A percentile compares a stretch with the other conserved stretches of the same genome.
Evolutionary conservation across 2,797 vertebrate species (phyloP).

Genomic region (Esox lucius): DNA sequence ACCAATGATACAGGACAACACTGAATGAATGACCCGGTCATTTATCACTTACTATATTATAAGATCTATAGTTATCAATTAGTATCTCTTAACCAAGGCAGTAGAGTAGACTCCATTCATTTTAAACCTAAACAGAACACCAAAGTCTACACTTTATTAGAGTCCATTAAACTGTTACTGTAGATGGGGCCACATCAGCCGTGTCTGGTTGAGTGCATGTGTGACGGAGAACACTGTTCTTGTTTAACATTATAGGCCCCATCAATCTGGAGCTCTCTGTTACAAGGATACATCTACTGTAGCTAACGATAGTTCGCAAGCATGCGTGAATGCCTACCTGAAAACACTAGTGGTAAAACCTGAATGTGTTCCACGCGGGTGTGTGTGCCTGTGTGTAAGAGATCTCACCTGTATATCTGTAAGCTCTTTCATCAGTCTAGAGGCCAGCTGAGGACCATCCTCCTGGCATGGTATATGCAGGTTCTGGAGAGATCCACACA

Average conservation of each 20-base stretch:
- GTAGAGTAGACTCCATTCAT: not conserved
- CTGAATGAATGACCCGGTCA: not conserved
- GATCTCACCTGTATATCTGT: constrained; percentile 82
- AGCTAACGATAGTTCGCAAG: not conserved
- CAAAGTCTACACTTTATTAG: constrained; percentile 8
- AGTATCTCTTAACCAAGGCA: not conserved
- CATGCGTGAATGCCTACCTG: not conserved
- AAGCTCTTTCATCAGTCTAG: constrained; percentile 77
- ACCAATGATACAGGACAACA: not conserved
- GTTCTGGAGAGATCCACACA: constrained; percentile 61
- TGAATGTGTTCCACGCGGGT: constrained; percentile 3
- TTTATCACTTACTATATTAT: not conserved
- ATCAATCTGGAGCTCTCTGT: not conserved
- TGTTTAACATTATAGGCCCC: not conserved
- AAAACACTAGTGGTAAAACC: not conserved
- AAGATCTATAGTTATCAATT: not conserved
- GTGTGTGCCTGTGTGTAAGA: constrained; percentile 6
- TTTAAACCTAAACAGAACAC: too few relatives aligned
- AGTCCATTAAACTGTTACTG: constrained; percentile 41
- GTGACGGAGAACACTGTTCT: not conserved
- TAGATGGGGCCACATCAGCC: constrained; percentile 35
- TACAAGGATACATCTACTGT: not conserved
- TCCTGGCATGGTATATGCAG: constrained; percentile 81
- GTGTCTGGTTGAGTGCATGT: constrained; percentile 1
- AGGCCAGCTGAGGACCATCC: constrained; percentile 73